Conservation (phyloP, 92 coral and sea anemone species). For the Parazoanthus darwini region DNA sequence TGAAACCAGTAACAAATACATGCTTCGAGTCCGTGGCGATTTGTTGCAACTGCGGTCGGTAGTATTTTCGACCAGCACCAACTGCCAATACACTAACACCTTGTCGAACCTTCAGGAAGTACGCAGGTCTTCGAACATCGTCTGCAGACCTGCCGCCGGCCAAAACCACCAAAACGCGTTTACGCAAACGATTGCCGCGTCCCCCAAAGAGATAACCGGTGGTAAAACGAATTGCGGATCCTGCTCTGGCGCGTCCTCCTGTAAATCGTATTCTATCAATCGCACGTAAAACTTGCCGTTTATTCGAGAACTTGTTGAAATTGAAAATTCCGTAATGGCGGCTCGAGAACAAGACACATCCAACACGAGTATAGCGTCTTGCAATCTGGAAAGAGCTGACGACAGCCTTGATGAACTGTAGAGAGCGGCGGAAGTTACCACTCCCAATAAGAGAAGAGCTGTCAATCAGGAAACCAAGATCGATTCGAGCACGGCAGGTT, state of each 20-base stretch:
- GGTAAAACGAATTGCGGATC: slow-evolving; percentile 22
- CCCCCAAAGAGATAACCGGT: background rate
- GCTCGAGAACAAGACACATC: slow-evolving; percentile 41
- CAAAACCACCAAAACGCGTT: slow-evolving; percentile 27
- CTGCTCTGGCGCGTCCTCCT: slow-evolving; percentile 32
- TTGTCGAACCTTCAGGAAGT: background rate
- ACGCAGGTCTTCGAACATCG: background rate
- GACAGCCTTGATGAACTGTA: slow-evolving; percentile 40
- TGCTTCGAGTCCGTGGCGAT: slow-evolving; percentile 22
- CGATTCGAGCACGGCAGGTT: slow-evolving; percentile 53
- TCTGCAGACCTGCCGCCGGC: slow-evolving; percentile 12
- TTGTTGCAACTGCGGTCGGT: slow-evolving; percentile 21
- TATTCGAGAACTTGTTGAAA: slow-evolving; percentile 31
- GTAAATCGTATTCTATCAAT: slow-evolving; percentile 3
- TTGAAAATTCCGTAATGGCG: slow-evolving; percentile 26
- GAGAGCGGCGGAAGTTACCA: slow-evolving; percentile 43
- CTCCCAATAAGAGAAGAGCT: slow-evolving; percentile 38
- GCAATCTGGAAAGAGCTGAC: slow-evolving; percentile 50
- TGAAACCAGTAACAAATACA: slow-evolving; percentile 2
- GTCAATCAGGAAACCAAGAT: slow-evolving; percentile 59
- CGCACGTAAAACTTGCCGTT: background rate
- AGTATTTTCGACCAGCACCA: background rate
- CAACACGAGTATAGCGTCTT: slow-evolving; percentile 38
- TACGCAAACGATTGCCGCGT: slow-evolving; percentile 1
- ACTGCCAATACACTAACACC: background rate